phyloP scores from a whole-genome alignment of 1,140 invertebrate species.

The Drosophila albomicans region DNA sequence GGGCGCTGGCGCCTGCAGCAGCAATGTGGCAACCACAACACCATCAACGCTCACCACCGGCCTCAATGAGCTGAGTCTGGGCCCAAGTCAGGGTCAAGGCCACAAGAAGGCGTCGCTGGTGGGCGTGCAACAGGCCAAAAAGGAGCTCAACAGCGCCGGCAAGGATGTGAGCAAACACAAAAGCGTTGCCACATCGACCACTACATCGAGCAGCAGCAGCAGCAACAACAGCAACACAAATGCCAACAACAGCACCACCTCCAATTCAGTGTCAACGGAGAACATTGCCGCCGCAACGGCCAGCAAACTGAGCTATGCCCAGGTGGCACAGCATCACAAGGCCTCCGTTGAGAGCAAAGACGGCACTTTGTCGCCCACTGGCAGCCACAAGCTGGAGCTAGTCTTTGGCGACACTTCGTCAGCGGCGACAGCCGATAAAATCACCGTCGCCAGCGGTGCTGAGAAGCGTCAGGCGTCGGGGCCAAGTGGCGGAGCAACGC shows the following conservation, averaged over 20 bases:
- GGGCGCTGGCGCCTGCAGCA: constrained; percentile 73
- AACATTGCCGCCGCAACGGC: constrained; percentile 84
- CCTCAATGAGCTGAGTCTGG: constrained; percentile 69
- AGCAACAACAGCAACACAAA: constrained; percentile 13
- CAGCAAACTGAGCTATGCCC: constrained; percentile 92
- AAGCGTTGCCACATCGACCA: constrained; percentile 74
- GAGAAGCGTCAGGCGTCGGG: constrained; percentile 57
- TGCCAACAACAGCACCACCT: constrained; percentile 66
- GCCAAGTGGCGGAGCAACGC: constrained; percentile 20
- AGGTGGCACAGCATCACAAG: constrained; percentile 92
- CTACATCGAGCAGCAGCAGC: neutral
- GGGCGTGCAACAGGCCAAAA: constrained; percentile 74
- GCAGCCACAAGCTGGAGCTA: constrained; percentile 66
- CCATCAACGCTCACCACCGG: constrained; percentile 53
- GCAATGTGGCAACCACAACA: constrained; percentile 36
- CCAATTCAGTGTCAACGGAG: constrained; percentile 84
- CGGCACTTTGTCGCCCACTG: constrained; percentile 58
- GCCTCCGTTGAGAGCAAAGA: constrained; percentile 72
- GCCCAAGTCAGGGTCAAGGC: constrained; percentile 56
- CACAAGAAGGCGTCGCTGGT: constrained; percentile 72
- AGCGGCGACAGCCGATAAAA: constrained; percentile 49
- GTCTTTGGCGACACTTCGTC: constrained; percentile 52
- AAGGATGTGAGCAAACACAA: constrained; percentile 75
- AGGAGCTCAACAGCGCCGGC: constrained; percentile 57
- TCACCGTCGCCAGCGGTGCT: constrained; percentile 34